These are phyloP conservation scores for Oceanodroma tethys DNA, from an alignment of 2,113 vertebrate species.

Conservation along the genomic window DNA sequence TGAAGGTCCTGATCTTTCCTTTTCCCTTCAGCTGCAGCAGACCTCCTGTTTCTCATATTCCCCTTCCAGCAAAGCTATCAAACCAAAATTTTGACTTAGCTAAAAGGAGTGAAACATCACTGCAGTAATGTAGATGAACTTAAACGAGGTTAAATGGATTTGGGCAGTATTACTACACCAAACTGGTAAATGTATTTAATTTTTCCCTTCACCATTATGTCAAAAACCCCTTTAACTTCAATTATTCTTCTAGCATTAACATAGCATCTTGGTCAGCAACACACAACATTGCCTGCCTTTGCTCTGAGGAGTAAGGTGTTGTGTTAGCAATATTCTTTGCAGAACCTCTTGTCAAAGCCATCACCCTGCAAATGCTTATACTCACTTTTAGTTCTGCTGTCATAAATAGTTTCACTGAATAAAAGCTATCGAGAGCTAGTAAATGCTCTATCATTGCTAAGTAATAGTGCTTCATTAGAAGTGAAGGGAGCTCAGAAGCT, in stretches of 20 bases:
- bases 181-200: not conserved
- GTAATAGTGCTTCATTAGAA: not conserved
- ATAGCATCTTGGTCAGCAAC: not conserved
- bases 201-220: not conserved
- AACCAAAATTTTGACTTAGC: not conserved
- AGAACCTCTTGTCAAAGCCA: not conserved
- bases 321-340: not conserved
- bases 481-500: not conserved
- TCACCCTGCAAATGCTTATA: not conserved
- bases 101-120: not conserved
- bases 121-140: not conserved
- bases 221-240: not conserved
- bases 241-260: not conserved
- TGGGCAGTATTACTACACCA: not conserved
- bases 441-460: not conserved
- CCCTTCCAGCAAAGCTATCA: not conserved
- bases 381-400: not conserved
- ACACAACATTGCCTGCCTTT: not conserved
- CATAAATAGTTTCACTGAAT: not conserved
- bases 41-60: not conserved
- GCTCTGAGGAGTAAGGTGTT: not conserved
- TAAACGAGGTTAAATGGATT: not conserved
- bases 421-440: not conserved
- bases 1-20: slow-evolving; percentile 22
- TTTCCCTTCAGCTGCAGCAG: not conserved